Evolutionary conservation across 92 coral and sea anemone genomes (phyloP), one percentile per base, ranked within the genome.

Genomic region (Actinostola sp.): DNA sequence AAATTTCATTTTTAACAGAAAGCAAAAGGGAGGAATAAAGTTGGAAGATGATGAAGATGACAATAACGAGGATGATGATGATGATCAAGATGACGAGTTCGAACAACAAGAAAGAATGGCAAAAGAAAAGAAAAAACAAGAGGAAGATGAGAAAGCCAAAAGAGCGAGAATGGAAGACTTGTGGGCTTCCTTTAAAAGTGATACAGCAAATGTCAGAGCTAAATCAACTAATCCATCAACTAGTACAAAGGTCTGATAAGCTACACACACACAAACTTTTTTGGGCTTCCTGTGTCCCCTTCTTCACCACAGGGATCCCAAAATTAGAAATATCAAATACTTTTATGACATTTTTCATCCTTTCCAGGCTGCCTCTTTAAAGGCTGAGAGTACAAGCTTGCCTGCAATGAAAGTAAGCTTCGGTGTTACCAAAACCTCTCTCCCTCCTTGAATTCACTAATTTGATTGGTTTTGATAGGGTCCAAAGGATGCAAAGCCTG

Each of bases 111-210:
- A 75, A 66, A 66, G 48, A 45, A 77, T 78, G 35, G 86, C 70
- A 67, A 48, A 45, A 38, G 31, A 24, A 23, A 56, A 19, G 21
- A 49, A 19, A 41, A 77, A 75, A 63, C 65, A 58, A 29, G 84
- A 73, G 56, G 63, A 76, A 70, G 82, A 72, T 50, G 80, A 68
- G 46, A 77, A 79, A 45, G 71, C 63, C 29, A 78, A 71, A 41
- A 93, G 88, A 61, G 63, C 87, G 56, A 86, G 80, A 42, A 82
- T 74, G 35, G 90, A 93, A n/a, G 88, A 92, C 27, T 61, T 93
- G 15, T 93, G 98, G 98, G 86, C 97, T 39, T 73, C 89, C 11
- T 93, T 93, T 64, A 91, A 93, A 73, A 76, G 52, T 46, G 97
- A 90, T 12, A 86, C 92, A 17, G 72, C 73, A 39, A 59, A 38